Percentiles rank a stretch among this genome's conserved stretches.
Conservation (phyloP, 2,888 invertebrate species). For the Elmis aenea region DNA sequence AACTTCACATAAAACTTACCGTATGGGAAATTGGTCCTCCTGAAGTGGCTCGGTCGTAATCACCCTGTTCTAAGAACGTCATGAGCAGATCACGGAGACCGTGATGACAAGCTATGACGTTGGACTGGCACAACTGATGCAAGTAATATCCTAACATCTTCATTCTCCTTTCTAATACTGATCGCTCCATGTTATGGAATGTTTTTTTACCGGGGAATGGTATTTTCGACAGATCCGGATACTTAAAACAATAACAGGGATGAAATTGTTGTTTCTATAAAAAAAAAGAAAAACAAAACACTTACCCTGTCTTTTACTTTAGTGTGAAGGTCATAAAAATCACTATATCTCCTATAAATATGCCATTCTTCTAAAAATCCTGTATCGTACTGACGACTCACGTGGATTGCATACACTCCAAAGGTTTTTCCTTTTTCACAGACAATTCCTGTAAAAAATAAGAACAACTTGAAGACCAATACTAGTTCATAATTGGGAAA, state of each 20-base stretch:
- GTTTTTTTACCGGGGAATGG: constrained; percentile 90
- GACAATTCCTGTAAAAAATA: constrained; percentile 57
- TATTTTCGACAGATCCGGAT: constrained; percentile 69
- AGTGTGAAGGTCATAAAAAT: constrained; percentile 85
- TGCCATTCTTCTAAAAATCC: constrained; percentile 79
- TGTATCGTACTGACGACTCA: constrained; percentile 62
- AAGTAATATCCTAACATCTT: constrained; percentile 77
- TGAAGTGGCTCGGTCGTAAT: constrained; percentile 60
- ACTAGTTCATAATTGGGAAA: too few species aligned
- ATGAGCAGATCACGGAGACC: constrained; percentile 59
- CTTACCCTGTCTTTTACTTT: constrained; percentile 68
- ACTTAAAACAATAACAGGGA: constrained; percentile 54
- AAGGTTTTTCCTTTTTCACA: constrained; percentile 81
- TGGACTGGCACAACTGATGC: constrained; percentile 60
- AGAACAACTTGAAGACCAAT: too few species aligned
- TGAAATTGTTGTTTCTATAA: too few species aligned
- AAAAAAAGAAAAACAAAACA: constrained; percentile 12
- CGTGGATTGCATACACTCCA: constrained; percentile 83
- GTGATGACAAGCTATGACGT: constrained; percentile 55
- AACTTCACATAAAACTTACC: too few species aligned
- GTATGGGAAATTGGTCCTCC: constrained; percentile 57
- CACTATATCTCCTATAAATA: constrained; percentile 87
- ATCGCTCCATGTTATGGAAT: constrained; percentile 84
- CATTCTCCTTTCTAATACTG: constrained; percentile 81
- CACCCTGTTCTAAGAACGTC: constrained; percentile 64